Base-by-base conservation (phyloP, 1,140 invertebrate species). In the Venustaconcha ellipsiformis region DNA sequence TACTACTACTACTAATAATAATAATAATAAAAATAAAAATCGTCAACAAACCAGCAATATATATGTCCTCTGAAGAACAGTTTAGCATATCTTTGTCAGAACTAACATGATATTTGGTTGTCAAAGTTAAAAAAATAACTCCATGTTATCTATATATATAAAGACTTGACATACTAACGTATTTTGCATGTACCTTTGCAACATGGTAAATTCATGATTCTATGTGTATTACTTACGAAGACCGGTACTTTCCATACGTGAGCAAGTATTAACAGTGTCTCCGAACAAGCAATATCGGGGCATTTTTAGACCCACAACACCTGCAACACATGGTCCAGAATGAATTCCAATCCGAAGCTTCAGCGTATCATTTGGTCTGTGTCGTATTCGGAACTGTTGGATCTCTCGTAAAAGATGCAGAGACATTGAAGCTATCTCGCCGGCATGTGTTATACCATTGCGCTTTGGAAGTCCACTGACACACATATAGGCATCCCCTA, bases 331-430 rank as follows among this genome's bases (percentile, higher is more conserved):
- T 8, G 88, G 80, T 0, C 88, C 87, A 81, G 96, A 96, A 86
- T 98, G 96, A 80, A 98, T 95, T 71, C 97, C 97, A 85, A 99
- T 98, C 79, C 98, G 91, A 1, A 98, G 93, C 89, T 95, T 94
- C 17, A 97, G 91, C 75, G 95, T 93, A 77, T 95, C 94, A 26
- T 95, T 93, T 1, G 94, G 95, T 72, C 94, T 93, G 83, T 98
- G 96, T 57, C 94, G 92, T 63, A 98, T 95, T 6, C 93, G 94
- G 85, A 97, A 99, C n/a, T 94, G 94, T 81, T 93, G 93, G 1
- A 97, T 95, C 0, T 94, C 94, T 78, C 95, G 94, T 5, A 98
- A 90, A 2, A 98, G 93, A 8, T 96, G 94, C 14, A 98, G 88
- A 1, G 96, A 94, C 95, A 99, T 95, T 11, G 95, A 91, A 13